Evolutionary conservation across 2,797 vertebrate species (phyloP), one percentile per base, ranked within the genome.

Genomic region (Monodelphis domestica): DNA sequence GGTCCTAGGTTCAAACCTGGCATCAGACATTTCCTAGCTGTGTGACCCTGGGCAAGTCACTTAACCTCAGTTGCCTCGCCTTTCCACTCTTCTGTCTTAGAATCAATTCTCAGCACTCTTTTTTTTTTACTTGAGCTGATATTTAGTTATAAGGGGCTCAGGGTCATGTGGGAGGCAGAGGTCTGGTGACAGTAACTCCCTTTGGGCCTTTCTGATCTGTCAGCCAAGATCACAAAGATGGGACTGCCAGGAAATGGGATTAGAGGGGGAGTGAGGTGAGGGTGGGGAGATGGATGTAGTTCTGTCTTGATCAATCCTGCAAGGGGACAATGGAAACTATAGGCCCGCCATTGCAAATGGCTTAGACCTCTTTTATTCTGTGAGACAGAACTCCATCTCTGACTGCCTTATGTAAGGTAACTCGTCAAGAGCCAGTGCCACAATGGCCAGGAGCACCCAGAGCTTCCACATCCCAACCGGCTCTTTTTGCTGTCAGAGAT

Each of bases 391-490:
- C 88, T 97, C 96, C 90, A 95, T 88, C 89, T 96, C 97, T 53
- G 95, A 97, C 21, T 70, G 97, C 90, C 96, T 96, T 96, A 97
- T 96, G 93, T 94, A 97, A 97, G 97, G 96, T 97, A 98, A 95
- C 89, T 98, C 90, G 92, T 98, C 96, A 54, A 98, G 94, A 90
- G 96, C 98, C 95, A 95, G 97, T 0, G 97, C 98, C 29, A 97
- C 94, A 12, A 97, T 91, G 52, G 95, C 96, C 93, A 98, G 97
- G 96, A 98, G 94, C 93, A 96, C 96, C 51, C 98, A 0, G 55
- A 98, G 97, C 96, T 97, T 98, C 97, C 97, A 97, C 94, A 97
- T 95, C 90, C 97, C 97, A 97, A 96, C 97, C 96, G 90, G 96
- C 97, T 97, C 97, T 97, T n/a, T n/a, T n/a, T n/a, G n/a, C n/a